Conservation (phyloP, 2,113 vertebrate genomes). For the Hydrolagus affinis region DNA sequence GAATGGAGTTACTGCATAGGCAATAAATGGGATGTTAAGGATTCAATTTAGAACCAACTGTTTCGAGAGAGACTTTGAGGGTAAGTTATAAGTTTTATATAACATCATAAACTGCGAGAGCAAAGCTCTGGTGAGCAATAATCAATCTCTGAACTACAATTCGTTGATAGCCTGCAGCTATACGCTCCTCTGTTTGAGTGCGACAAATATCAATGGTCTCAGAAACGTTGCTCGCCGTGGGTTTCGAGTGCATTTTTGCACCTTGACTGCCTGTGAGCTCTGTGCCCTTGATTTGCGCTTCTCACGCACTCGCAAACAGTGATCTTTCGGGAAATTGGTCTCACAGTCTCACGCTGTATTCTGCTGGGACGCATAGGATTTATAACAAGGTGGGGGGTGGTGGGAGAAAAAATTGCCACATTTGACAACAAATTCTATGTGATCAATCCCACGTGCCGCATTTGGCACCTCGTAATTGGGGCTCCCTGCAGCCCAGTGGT, state of each 20-base stretch:
- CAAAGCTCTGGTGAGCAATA: not conserved
- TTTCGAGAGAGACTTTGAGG: not conserved
- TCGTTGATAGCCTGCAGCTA: not conserved
- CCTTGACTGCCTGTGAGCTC: no score
- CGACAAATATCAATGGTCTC: not conserved
- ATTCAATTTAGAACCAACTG: not conserved
- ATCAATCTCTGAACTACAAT: not conserved
- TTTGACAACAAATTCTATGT: no score
- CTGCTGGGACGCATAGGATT: no score
- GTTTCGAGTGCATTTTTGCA: not conserved
- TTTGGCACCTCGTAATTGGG: no score
- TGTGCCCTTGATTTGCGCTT: not conserved
- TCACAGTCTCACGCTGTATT: no score
- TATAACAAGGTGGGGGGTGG: no score
- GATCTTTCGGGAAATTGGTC: no score
- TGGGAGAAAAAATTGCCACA: no score
- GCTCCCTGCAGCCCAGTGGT: no score
- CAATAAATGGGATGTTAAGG: not conserved
- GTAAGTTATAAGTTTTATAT: slow-evolving; percentile 14
- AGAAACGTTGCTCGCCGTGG: not conserved
- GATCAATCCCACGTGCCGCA: no score
- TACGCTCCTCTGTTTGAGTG: no score
- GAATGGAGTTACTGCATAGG: slow-evolving; percentile 4
- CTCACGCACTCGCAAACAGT: no score
- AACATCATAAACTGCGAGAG: not conserved